Evolutionary conservation across 2,888 invertebrate genomes (phyloP), one percentile per base, ranked within the genome.

Genomic region (Malthinus flaveolus): DNA sequence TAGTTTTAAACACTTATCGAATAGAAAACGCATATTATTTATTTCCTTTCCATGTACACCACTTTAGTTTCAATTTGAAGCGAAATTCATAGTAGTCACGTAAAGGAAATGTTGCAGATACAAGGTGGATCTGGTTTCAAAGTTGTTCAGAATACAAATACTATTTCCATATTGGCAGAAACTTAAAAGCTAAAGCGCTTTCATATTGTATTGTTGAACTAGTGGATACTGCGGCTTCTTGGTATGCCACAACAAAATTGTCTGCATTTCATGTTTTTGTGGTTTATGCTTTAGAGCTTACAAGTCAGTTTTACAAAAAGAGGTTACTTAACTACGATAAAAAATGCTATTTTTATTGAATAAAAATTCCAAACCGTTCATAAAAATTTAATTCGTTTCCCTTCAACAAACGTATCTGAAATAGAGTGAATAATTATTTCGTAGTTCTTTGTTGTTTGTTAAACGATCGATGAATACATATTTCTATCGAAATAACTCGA

Each of bases 161-260:
- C 56, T 49, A 61, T 53, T 61, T 61, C 56, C 53, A 61, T 56
- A 56, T 57, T 53, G 56, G 52, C 48, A 39, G 35, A 45, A 52
- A 52, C 47, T 51, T 61, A 50, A 61, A 61, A 56, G 61, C 56
- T 49, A 57, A 59, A 56, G 46, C 56, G 49, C 53, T 59, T 50
- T 55, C 50, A 46, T 53, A 45, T 56, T 45, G 52, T 51, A 51
- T 51, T 60, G 55, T 59, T 55, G 55, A 59, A 55, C 59, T 55
- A 55, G 54, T 32, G 54, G 55, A 54, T 59, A 59, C 46, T 55
- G 49, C 23, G 59, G 54, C 51, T 59, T 55, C 37, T 55, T 55
- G 54, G 59, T 49, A 34, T 49, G 46, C 59, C 59, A 44, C 50
- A 50, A 35, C 46, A 50, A 49, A 54, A 53, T 51, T 49, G 47